These are phyloP conservation scores for Cremastinae sp. DNA, from an alignment of 2,888 invertebrate genomes.

Conservation along the genomic window DNA sequence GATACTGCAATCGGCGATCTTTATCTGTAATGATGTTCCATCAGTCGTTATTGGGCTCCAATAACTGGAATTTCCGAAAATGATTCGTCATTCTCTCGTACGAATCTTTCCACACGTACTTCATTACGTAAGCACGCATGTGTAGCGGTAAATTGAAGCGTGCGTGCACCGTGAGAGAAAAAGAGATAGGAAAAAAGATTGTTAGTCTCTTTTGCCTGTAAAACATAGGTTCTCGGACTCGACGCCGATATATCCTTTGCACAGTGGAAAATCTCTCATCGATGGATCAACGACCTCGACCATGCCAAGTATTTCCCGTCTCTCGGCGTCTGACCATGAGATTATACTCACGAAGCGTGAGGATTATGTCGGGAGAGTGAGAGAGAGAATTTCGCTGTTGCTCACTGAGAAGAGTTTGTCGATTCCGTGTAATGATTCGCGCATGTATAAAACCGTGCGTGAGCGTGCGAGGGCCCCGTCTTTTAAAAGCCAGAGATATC, in stretches of 20 bases:
- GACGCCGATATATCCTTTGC: constrained; percentile 55
- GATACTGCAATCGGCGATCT: constrained; percentile 5
- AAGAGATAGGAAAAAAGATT: constrained; percentile 25
- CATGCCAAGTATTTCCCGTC: constrained; percentile 64
- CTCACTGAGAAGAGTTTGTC: constrained; percentile 64
- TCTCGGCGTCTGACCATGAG: constrained; percentile 58
- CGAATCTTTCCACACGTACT: constrained; percentile 35
- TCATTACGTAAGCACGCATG: constrained; percentile 42
- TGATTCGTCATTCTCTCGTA: constrained; percentile 31
- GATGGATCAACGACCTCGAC: constrained; percentile 75
- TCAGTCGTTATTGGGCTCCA: background rate
- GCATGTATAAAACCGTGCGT: constrained; percentile 57
- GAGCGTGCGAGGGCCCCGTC: constrained; percentile 49
- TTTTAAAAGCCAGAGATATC: constrained; percentile 35
- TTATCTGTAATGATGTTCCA: constrained; percentile 25
- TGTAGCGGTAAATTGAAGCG: constrained; percentile 50
- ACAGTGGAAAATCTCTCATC: constrained; percentile 71
- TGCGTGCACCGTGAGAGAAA: constrained; percentile 44
- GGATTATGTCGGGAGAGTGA: constrained; percentile 61
- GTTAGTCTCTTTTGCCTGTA: constrained; percentile 49
- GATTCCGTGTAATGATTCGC: constrained; percentile 62
- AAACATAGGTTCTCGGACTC: constrained; percentile 51
- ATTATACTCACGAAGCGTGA: constrained; percentile 62
- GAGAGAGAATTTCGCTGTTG: constrained; percentile 38
- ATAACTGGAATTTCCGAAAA: constrained; percentile 28